Evolutionary conservation across 2,797 vertebrate genomes (phyloP).

Genomic region (Pseudotriccus pelzelni): DNA sequence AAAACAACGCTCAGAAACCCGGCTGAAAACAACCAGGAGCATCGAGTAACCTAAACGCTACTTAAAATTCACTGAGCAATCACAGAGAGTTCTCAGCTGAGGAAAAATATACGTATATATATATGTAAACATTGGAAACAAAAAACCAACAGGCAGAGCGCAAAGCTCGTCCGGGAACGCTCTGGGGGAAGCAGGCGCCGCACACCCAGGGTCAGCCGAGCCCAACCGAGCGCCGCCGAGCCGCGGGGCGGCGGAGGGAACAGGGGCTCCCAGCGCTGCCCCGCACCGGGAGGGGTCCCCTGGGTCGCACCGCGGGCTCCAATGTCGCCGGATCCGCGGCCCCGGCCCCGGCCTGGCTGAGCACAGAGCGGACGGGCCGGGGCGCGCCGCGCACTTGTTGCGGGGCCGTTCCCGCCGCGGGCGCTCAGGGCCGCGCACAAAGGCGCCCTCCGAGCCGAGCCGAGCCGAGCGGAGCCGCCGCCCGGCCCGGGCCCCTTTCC

Average conservation of each 20-base stretch:
- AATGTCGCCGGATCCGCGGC: not conserved
- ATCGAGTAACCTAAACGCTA: not conserved
- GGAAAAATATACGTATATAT: too few relatives aligned
- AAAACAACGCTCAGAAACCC: not conserved
- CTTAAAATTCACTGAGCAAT: not conserved
- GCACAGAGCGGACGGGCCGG: not conserved
- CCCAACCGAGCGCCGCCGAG: not conserved
- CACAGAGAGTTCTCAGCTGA: not conserved
- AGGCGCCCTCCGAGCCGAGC: not conserved
- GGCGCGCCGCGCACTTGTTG: not conserved
- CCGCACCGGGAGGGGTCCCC: not conserved
- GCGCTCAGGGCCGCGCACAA: not conserved
- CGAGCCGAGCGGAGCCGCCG: too few relatives aligned
- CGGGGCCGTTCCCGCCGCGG: not conserved
- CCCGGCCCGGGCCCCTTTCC: not conserved
- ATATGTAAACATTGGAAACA: too few relatives aligned
- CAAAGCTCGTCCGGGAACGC: not conserved
- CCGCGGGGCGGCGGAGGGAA: not conserved
- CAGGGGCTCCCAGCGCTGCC: too few relatives aligned
- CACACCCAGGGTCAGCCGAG: rapidly evolving
- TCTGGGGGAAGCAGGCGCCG: rapidly evolving
- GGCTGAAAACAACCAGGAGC: not conserved
- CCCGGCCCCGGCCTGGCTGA: not conserved
- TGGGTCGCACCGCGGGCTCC: too few relatives aligned
- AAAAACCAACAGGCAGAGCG: rapidly evolving